Conservation (phyloP, 2,113 vertebrate species). For the Gobio gobio region DNA sequence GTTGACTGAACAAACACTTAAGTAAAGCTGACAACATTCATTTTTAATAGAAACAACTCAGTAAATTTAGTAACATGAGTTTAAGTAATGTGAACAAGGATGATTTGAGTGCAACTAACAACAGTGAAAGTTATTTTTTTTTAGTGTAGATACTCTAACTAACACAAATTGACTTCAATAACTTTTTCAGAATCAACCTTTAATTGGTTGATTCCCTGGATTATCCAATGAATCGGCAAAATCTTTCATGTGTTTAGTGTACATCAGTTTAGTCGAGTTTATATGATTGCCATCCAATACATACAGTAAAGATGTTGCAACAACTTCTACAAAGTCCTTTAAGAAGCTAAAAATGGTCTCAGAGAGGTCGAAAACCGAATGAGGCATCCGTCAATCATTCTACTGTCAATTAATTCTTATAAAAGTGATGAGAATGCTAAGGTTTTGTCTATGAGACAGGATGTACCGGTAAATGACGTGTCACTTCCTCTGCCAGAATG, state of each 20-base stretch:
- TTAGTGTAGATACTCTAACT: not conserved
- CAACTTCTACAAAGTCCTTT: not conserved
- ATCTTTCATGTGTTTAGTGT: not conserved
- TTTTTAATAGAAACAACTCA: too few relatives aligned
- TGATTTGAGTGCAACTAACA: too few relatives aligned
- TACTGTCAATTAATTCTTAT: not conserved
- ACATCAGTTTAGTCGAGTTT: not conserved
- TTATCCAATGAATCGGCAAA: not conserved
- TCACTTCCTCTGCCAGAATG: constrained; percentile 25
- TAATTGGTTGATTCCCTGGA: not conserved
- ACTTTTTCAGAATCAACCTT: not conserved
- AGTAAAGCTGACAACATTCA: too few relatives aligned
- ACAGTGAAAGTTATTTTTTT: too few relatives aligned
- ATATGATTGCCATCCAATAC: not conserved
- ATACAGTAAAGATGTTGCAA: not conserved
- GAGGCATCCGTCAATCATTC: too few relatives aligned
- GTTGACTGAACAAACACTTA: too few relatives aligned
- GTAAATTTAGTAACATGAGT: too few relatives aligned
- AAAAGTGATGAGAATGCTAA: not conserved
- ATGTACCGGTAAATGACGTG: not conserved
- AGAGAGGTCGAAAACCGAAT: not conserved
- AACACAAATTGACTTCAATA: too few relatives aligned
- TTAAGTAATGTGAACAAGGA: too few relatives aligned
- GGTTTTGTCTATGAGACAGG: not conserved
- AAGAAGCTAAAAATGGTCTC: not conserved